Base-by-base conservation (phyloP, 2,888 invertebrate genomes). In the Dryobotodes eremita region DNA sequence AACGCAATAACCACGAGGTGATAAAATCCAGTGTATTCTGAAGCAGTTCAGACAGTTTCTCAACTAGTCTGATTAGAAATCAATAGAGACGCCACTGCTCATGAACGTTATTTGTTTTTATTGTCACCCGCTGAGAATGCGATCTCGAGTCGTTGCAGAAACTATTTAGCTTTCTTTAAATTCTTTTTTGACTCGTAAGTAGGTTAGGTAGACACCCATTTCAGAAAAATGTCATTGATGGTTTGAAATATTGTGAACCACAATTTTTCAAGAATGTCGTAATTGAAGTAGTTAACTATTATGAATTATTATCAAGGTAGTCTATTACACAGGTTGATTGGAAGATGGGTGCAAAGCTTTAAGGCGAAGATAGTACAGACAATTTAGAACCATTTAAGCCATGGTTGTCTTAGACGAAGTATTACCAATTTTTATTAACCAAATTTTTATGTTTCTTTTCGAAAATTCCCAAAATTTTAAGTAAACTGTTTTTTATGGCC, bases 11-110 rank as follows among this genome's bases (percentile, higher is more conserved):
- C 53, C 20, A 66, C n/a, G 13, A 64, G 55, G 48, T 71, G 73
- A 77, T 83, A 66, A 81, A 84, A 84, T 73, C 77, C 53, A 80
- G 50, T 62, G 55, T 80, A 79, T 77, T 79, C 55, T 46, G 75
- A 82, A 84, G 77, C 68, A 73, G 64, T 79, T 77, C 61, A 76
- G 61, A 74, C 65, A 71, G 74, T 79, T 78, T 77, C 78, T 79
- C 77, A 76, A 79, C 72, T 75, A 84, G 83, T 87, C 86, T 88
- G 87, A 89, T 89, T 83, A 88, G 87, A 86, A 89, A 89, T 88
- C 89, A 88, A 89, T 89, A 88, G 79, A 82, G 77, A 83, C 75
- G 76, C 64, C 73, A 79, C 69, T 70, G 75, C 77, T 86, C 79
- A 82, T 85, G 69, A 62, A 71, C 71, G 57, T 71, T 79, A 75